Evolutionary conservation across 2,113 vertebrate species (phyloP).

Genomic region (Progne subis): DNA sequence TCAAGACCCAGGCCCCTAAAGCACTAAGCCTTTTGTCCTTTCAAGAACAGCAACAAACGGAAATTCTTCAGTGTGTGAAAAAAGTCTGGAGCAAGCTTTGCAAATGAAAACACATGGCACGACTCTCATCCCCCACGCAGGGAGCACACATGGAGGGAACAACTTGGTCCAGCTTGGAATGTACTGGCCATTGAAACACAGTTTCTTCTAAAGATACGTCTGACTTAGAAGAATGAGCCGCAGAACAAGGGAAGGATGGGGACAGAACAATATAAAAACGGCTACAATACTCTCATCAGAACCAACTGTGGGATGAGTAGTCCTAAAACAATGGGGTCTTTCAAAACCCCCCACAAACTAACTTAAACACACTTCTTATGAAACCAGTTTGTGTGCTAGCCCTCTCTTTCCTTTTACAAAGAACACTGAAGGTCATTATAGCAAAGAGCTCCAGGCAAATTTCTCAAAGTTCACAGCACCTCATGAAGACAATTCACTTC

Average conservation of each 20-base stretch:
- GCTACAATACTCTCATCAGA: background rate
- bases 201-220: background rate
- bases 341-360: background rate
- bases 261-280: background rate
- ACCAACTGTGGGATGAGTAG: background rate
- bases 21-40: background rate
- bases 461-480: constrained; percentile 45
- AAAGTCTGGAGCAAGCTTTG: background rate
- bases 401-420: constrained; percentile 13
- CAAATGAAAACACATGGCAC: background rate
- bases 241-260: background rate
- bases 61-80: background rate
- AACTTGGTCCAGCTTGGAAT: background rate
- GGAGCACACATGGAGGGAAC: background rate
- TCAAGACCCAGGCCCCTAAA: background rate
- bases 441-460: background rate
- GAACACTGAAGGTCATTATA: background rate
- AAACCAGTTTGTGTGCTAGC: background rate
- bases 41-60: background rate
- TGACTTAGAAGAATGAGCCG: background rate
- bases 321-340: constrained; percentile 29
- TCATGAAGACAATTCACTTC: constrained; percentile 17
- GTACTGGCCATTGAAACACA: background rate
- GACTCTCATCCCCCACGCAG: background rate
- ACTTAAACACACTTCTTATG: constrained; percentile 28